phyloP scores from a whole-genome alignment of 2,113 vertebrate species.

The Menura novaehollandiae region DNA sequence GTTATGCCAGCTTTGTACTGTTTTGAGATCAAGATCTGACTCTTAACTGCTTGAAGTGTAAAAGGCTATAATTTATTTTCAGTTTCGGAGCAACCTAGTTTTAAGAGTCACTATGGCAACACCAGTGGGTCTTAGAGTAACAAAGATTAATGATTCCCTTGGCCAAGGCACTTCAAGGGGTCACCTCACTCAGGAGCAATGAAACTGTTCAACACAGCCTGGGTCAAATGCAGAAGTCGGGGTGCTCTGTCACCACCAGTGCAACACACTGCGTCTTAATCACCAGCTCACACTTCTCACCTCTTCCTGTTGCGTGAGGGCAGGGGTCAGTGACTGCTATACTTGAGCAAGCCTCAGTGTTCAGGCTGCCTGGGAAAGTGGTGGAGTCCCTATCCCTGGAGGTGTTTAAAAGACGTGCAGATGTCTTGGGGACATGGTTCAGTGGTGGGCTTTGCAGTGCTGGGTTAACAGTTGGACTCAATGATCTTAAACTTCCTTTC shows the following conservation, averaged over 20 bases:
- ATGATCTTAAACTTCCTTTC: background rate
- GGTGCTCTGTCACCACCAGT: background rate
- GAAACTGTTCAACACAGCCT: background rate
- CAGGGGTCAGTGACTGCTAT: background rate
- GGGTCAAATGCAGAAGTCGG: accelerated
- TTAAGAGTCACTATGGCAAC: background rate
- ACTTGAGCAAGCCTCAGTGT: background rate
- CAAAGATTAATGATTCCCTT: background rate
- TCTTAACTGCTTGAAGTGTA: background rate
- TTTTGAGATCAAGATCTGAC: background rate
- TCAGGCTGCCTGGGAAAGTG: background rate
- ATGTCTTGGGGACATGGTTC: background rate
- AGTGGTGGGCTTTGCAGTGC: background rate
- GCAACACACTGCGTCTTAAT: accelerated
- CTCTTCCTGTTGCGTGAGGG: background rate
- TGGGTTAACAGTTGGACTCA: background rate
- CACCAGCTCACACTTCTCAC: background rate
- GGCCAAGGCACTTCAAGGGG: background rate
- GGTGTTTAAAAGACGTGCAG: background rate
- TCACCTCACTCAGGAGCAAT: background rate
- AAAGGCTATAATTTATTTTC: background rate
- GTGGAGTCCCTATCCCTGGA: background rate
- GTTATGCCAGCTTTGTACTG: background rate
- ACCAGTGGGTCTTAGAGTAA: background rate
- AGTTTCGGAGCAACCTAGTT: background rate